A percentile compares a stretch with the other conserved stretches of the same genome.
phyloP scores from a whole-genome alignment of 2,113 vertebrate species.

The Pogonocichla stellata region DNA sequence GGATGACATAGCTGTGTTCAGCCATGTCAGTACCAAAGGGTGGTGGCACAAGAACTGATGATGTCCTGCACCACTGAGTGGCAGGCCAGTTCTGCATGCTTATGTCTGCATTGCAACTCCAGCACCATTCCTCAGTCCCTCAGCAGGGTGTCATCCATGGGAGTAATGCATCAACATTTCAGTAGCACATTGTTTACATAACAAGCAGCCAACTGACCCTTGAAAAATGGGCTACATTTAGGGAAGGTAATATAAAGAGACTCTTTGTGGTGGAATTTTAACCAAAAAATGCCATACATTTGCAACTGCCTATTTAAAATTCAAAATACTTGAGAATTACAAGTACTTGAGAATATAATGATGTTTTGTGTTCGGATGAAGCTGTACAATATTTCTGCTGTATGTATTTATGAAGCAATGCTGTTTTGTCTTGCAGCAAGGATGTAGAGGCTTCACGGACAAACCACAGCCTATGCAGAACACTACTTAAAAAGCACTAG shows the following conservation, averaged over 20 bases:
- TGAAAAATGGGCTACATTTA: constrained; percentile 9
- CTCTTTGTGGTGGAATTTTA: neutral
- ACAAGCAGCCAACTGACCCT: neutral
- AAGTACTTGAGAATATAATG: constrained; percentile 14
- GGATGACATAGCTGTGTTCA: neutral
- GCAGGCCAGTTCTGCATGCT: neutral
- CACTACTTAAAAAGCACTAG: neutral
- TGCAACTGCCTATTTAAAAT: neutral
- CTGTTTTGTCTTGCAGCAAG: neutral
- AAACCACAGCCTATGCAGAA: neutral
- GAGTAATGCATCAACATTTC: neutral
- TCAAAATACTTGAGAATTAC: neutral
- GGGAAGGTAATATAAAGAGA: neutral
- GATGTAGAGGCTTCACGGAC: neutral
- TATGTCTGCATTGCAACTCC: neutral
- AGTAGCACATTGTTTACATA: neutral
- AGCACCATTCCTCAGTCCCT: neutral
- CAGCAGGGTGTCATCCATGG: neutral
- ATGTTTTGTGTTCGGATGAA: neutral
- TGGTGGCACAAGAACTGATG: neutral
- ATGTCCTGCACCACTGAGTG: neutral
- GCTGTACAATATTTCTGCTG: neutral
- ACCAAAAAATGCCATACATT: neutral
- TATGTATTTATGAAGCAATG: neutral
- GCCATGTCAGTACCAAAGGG: neutral